Evolutionary conservation across 1,140 invertebrate species (phyloP).

Genomic region (Amphibalanus amphitrite): DNA sequence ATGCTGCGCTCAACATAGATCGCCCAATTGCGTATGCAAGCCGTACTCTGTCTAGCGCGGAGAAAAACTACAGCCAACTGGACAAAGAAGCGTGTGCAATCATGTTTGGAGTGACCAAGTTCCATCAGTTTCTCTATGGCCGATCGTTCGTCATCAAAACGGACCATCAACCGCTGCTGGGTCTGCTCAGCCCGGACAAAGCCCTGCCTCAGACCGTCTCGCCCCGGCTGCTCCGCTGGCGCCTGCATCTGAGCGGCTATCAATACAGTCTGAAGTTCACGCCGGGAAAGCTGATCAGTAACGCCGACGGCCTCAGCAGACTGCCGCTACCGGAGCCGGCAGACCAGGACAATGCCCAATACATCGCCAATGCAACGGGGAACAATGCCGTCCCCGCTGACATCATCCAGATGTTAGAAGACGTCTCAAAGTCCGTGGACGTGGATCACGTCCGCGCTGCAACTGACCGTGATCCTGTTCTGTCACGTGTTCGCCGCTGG

Average conservation of each 20-base stretch:
- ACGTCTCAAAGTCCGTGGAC: no score
- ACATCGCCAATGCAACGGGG: no score
- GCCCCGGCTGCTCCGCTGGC: conserved; percentile 15
- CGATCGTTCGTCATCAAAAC: conserved; percentile 28
- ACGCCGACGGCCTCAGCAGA: conserved; percentile 16
- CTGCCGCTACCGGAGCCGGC: conserved; percentile 10
- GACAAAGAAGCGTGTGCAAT: conserved; percentile 35
- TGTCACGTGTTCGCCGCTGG: neutral
- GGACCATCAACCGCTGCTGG: conserved; percentile 32
- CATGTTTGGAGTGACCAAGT: conserved; percentile 32
- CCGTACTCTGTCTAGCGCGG: no score
- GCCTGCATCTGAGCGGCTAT: conserved; percentile 14
- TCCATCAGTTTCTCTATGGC: conserved; percentile 33
- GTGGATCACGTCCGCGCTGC: no score
- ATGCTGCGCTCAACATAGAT: no score
- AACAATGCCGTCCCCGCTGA: no score
- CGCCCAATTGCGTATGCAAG: no score
- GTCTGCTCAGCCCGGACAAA: conserved; percentile 26
- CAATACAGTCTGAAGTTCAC: conserved; percentile 16
- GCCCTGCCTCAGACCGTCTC: conserved; percentile 16
- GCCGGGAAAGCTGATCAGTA: neutral
- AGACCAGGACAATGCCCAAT: no score
- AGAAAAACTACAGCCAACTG: conserved; percentile 29
- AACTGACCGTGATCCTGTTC: neutral
- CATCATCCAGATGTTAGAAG: no score